Conservation (phyloP, 2,797 vertebrate species). For the Leptodactylus fallax region DNA sequence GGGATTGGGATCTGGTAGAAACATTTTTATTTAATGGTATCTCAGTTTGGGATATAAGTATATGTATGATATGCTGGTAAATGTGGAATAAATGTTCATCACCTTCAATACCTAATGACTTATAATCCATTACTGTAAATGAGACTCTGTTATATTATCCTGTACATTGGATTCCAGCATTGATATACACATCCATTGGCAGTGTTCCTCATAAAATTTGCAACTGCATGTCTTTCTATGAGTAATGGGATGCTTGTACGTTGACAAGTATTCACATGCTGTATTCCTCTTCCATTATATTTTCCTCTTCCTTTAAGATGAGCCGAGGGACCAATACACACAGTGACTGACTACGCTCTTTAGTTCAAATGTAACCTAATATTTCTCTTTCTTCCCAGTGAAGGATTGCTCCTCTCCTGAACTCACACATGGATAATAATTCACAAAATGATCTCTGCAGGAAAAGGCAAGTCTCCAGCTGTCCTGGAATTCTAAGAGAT, state of each 20-base stretch:
- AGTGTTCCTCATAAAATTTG: background rate
- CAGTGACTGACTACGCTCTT: slow-evolving; percentile 30
- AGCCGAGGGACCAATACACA: slow-evolving; percentile 23
- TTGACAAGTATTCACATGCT: slow-evolving; percentile 63
- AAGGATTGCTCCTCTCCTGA: slow-evolving; percentile 42
- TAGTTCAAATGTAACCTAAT: slow-evolving; percentile 56
- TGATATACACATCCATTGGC: background rate
- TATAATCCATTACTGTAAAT: background rate
- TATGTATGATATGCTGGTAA: too few species aligned
- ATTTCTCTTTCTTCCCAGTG: background rate
- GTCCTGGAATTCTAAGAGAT: slow-evolving; percentile 67
- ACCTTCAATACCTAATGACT: too few species aligned
- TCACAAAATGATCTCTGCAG: slow-evolving; percentile 68
- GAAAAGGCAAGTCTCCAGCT: slow-evolving; percentile 68
- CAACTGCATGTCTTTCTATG: background rate
- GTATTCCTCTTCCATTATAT: slow-evolving; percentile 60
- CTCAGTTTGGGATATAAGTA: too few species aligned
- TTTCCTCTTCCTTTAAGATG: slow-evolving; percentile 47
- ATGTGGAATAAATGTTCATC: too few species aligned
- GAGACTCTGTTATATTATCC: background rate
- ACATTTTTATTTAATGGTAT: too few species aligned
- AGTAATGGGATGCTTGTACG: slow-evolving; percentile 37
- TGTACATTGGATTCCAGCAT: background rate
- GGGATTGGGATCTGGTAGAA: too few species aligned
- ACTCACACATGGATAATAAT: slow-evolving; percentile 62